phyloP scores from a whole-genome alignment of 2,797 vertebrate species.

The Squalus acanthias region DNA sequence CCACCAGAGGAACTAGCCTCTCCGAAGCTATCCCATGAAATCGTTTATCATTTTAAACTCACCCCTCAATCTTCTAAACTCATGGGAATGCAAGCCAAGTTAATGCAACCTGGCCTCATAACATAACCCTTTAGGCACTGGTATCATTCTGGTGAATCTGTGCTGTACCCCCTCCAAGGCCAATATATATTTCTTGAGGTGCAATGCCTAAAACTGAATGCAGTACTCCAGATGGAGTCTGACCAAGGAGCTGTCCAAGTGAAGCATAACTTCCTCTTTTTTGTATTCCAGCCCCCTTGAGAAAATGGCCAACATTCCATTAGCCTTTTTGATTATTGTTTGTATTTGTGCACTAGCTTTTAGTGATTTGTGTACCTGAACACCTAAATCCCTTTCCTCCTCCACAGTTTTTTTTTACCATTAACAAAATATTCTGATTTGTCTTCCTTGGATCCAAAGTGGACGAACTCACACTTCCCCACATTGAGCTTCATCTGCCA shows the following conservation, averaged over 20 bases:
- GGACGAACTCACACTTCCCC: not conserved
- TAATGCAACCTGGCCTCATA: not conserved
- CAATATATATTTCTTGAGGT: too few relatives aligned
- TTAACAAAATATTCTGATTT: not conserved
- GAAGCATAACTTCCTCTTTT: not conserved
- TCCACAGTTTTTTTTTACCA: not conserved
- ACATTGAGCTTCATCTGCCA: not conserved
- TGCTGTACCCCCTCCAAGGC: too few relatives aligned
- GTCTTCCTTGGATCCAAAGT: not conserved
- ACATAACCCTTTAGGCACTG: not conserved
- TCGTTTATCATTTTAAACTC: not conserved
- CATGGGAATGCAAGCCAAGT: not conserved
- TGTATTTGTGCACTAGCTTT: not conserved
- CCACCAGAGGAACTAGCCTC: not conserved
- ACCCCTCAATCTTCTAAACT: not conserved
- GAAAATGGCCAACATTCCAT: not conserved
- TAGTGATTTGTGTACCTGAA: not conserved
- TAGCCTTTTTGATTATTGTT: not conserved
- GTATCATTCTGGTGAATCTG: not conserved
- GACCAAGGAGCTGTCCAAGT: not conserved
- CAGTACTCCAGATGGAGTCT: too few relatives aligned
- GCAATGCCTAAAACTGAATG: too few relatives aligned
- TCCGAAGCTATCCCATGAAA: not conserved
- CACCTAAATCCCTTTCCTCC: not conserved
- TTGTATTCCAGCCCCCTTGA: not conserved